Percentiles rank a stretch among this genome's conserved stretches.
These are phyloP conservation scores for Etheostoma nigrum DNA, from an alignment of 2,797 vertebrate genomes.

Conservation along the genomic window DNA sequence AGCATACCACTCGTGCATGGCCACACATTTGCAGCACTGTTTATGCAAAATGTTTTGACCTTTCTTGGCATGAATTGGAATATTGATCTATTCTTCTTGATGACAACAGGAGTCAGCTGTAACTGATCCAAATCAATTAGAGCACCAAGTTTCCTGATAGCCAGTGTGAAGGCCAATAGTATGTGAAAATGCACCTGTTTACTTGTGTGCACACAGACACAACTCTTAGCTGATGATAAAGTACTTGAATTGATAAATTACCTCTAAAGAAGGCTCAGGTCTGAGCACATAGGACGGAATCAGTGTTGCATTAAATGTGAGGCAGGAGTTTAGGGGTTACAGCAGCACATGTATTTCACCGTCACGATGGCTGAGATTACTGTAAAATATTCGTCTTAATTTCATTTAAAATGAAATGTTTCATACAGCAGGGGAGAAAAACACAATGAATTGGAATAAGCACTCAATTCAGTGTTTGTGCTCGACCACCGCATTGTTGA, in stretches of 20 bases:
- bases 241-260: constrained; percentile 44
- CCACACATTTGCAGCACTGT: constrained; percentile 28
- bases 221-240: constrained; percentile 20
- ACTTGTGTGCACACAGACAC: constrained; percentile 38
- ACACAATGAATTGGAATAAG: neutral
- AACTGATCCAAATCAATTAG: constrained; percentile 80
- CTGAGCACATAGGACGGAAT: neutral
- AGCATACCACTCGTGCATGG: constrained; percentile 9
- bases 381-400: neutral
- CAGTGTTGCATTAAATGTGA: neutral
- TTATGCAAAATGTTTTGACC: constrained; percentile 49
- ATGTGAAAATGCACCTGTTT: constrained; percentile 46
- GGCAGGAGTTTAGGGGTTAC: constrained; percentile 6
- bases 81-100: constrained; percentile 74
- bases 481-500: too few species aligned
- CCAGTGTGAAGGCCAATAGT: constrained; percentile 60
- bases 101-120: constrained; percentile 76
- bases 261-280: constrained; percentile 26
- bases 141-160: constrained; percentile 66
- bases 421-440: neutral
- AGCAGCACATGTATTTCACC: neutral
- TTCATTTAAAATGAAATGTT: neutral
- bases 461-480: too few species aligned
- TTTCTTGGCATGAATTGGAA: constrained; percentile 47
- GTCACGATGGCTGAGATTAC: neutral